Conservation (phyloP, 2,888 invertebrate genomes). For the Xestobium rufovillosum region DNA sequence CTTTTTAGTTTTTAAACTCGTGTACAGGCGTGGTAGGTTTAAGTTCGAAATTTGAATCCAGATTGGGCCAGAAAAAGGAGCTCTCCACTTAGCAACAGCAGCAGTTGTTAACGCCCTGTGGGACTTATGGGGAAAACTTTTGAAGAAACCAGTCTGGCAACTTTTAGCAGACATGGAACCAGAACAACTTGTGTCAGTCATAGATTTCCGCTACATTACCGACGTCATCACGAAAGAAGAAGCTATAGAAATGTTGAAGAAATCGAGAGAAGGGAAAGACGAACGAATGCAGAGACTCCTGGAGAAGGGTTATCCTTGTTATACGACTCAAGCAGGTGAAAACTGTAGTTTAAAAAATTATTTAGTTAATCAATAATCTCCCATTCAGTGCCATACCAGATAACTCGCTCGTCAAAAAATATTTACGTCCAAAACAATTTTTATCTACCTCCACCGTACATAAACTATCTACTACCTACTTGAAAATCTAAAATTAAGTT, state of each 20-base stretch:
- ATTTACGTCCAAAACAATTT: too few species aligned
- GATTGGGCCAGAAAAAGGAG: conserved; percentile 90
- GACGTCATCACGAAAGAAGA: conserved; percentile 79
- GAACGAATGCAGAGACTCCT: conserved; percentile 56
- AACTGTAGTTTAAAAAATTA: too few species aligned
- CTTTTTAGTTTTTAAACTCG: background rate
- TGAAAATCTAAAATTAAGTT: too few species aligned
- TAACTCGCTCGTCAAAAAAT: too few species aligned
- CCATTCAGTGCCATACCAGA: too few species aligned
- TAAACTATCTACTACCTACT: too few species aligned
- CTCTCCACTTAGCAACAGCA: conserved; percentile 77
- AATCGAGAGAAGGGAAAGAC: conserved; percentile 51
- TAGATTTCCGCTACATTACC: conserved; percentile 79
- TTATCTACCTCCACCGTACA: too few species aligned
- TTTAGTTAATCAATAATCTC: too few species aligned
- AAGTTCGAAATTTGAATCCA: conserved; percentile 33
- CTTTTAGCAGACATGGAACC: conserved; percentile 76
- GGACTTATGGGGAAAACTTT: conserved; percentile 84
- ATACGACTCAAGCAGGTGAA: conserved; percentile 78
- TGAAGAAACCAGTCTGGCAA: conserved; percentile 82
- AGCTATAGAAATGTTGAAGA: conserved; percentile 62
- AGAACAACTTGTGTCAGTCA: conserved; percentile 73
- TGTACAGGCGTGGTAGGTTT: too few species aligned
- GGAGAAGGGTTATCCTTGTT: conserved; percentile 71
- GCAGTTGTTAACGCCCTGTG: conserved; percentile 86